Evolutionary conservation across 1,140 invertebrate species (phyloP).

Genomic region (Metaphire vulgaris): DNA sequence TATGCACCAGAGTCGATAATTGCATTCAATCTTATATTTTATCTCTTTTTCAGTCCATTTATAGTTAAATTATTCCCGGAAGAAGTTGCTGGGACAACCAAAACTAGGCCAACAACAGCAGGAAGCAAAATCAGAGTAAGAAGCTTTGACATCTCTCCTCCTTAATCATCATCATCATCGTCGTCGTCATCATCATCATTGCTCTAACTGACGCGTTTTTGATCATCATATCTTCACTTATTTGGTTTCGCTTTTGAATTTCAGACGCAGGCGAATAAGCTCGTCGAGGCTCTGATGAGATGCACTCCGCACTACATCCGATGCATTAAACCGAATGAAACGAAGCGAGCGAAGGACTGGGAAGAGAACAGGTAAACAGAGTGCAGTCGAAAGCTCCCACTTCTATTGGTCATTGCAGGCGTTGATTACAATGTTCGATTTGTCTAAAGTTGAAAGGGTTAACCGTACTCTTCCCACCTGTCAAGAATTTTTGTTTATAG

Average conservation of each 20-base stretch:
- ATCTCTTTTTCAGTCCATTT: conserved; percentile 56
- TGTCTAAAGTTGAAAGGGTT: no score
- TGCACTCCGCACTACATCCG: conserved; percentile 66
- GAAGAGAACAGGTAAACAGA: conserved; percentile 54
- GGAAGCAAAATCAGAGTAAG: conserved; percentile 65
- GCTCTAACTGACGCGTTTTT: conserved; percentile 4
- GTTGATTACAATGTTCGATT: background rate
- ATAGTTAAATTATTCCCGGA: conserved; percentile 62
- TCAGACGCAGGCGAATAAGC: conserved; percentile 62
- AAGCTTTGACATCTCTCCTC: no score
- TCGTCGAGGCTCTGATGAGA: conserved; percentile 66
- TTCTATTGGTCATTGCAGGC: background rate
- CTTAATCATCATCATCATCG: conserved; percentile 10
- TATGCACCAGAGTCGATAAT: no score
- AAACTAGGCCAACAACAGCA: conserved; percentile 64
- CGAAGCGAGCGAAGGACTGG: conserved; percentile 68
- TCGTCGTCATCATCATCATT: background rate
- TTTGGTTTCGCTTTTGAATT: conserved; percentile 9
- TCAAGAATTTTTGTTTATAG: no score
- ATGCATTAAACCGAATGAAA: conserved; percentile 74
- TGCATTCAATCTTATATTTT: background rate
- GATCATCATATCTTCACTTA: background rate
- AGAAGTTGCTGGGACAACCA: conserved; percentile 55
- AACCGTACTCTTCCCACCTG: no score
- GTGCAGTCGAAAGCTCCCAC: background rate